These are phyloP conservation scores for Actias luna DNA, from an alignment of 2,888 invertebrate species.

Conservation along the genomic window DNA sequence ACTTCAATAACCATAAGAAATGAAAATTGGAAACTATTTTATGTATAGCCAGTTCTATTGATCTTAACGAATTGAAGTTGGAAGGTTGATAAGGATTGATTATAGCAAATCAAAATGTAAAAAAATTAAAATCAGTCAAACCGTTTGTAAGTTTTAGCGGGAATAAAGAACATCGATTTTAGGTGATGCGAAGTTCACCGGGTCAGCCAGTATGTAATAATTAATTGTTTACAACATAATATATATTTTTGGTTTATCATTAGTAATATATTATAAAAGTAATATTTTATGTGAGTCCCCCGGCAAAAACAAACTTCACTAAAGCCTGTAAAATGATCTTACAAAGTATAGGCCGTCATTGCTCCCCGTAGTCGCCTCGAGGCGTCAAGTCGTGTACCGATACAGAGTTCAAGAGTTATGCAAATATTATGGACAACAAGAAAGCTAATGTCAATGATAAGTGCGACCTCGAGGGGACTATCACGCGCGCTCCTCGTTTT, in stretches of 20 bases:
- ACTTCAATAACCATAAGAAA: too few relatives aligned
- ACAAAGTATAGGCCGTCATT: conserved; percentile 69
- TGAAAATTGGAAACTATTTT: too few relatives aligned
- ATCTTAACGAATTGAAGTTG: too few relatives aligned
- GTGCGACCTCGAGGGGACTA: conserved; percentile 70
- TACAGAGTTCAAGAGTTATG: conserved; percentile 76
- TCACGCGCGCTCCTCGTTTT: conserved; percentile 51
- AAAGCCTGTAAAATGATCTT: conserved; percentile 79
- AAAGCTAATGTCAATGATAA: conserved; percentile 81
- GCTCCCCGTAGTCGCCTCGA: conserved; percentile 67
- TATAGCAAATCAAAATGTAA: too few relatives aligned
- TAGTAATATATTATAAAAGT: conserved; percentile 15
- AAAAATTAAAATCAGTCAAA: too few relatives aligned
- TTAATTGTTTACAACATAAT: too few relatives aligned
- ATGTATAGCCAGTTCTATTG: too few relatives aligned
- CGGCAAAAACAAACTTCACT: conserved; percentile 55
- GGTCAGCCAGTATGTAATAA: too few relatives aligned
- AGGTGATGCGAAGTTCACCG: too few relatives aligned
- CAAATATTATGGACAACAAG: conserved; percentile 82
- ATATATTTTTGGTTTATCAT: conserved; percentile 4
- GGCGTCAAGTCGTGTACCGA: conserved; percentile 61
- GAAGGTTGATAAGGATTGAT: too few relatives aligned
- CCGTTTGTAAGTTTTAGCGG: too few relatives aligned
- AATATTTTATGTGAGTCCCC: conserved; percentile 46
- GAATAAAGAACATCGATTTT: too few relatives aligned